Evolutionary conservation across 1,140 invertebrate species (phyloP).

Genomic region (Macrobrachium rosenbergii): DNA sequence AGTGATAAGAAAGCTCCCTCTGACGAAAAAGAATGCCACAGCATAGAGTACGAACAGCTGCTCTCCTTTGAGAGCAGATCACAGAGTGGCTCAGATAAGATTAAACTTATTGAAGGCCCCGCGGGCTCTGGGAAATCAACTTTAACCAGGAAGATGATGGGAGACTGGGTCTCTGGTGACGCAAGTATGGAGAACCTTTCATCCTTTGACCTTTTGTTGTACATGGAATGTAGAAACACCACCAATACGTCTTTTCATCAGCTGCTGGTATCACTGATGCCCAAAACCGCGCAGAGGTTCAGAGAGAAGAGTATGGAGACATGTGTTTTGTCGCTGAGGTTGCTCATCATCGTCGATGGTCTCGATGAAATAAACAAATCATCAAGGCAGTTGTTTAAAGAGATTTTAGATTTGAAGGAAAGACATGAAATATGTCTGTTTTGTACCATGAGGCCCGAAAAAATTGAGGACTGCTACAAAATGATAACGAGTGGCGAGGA

Average conservation of each 20-base stretch:
- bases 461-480: constrained; percentile 25
- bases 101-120: constrained; percentile 11
- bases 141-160: constrained; percentile 1
- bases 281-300: constrained; percentile 15
- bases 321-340: background rate
- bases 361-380: constrained; percentile 32
- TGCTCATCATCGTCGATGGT: constrained; percentile 28
- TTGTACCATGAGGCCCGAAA: constrained; percentile 29
- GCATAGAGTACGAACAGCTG: background rate
- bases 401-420: background rate
- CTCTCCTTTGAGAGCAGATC: no score
- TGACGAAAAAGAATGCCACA: background rate
- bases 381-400: constrained; percentile 3
- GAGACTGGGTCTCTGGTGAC: constrained; percentile 18
- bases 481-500: background rate
- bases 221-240: constrained; percentile 33
- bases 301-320: constrained; percentile 8
- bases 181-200: background rate
- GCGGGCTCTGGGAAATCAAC: constrained; percentile 33
- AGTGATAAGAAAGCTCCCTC: background rate
- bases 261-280: constrained; percentile 24
- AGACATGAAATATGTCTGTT: background rate
- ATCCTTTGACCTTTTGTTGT: background rate
- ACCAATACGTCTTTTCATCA: background rate
- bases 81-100: background rate